Conservation (phyloP, 2,797 vertebrate genomes). For the Danio kyathit region DNA sequence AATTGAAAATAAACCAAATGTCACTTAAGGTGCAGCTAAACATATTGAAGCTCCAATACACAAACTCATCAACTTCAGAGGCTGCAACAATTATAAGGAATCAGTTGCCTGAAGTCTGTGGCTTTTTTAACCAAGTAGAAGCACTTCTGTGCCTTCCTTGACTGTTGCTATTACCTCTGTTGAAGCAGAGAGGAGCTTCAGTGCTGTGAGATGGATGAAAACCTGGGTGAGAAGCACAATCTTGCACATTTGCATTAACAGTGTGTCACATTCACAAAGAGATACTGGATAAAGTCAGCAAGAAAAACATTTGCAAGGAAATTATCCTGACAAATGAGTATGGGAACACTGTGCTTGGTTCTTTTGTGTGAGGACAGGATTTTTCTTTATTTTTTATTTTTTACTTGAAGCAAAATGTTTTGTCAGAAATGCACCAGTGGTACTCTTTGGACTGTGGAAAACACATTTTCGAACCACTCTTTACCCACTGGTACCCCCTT, state of each 20-base stretch:
- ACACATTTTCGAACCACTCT: no score
- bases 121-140: background rate
- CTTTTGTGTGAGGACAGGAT: background rate
- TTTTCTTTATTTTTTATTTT: no score
- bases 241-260: background rate
- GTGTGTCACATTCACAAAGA: conserved; percentile 7
- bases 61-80: background rate
- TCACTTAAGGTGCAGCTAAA: conserved; percentile 8
- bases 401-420: no score
- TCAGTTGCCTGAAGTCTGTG: background rate
- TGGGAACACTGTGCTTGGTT: background rate
- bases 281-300: background rate
- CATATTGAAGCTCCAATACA: background rate
- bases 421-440: no score
- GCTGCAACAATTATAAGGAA: background rate
- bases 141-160: background rate
- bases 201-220: background rate
- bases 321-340: background rate
- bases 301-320: conserved; percentile 5
- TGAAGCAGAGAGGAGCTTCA: background rate
- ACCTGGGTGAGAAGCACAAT: conserved; percentile 9
- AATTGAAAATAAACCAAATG: background rate
- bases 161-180: background rate
- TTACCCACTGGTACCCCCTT: no score
- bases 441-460: no score